Base-by-base conservation (phyloP, 2,797 vertebrate species). In the Macroramphosus scolopax region DNA sequence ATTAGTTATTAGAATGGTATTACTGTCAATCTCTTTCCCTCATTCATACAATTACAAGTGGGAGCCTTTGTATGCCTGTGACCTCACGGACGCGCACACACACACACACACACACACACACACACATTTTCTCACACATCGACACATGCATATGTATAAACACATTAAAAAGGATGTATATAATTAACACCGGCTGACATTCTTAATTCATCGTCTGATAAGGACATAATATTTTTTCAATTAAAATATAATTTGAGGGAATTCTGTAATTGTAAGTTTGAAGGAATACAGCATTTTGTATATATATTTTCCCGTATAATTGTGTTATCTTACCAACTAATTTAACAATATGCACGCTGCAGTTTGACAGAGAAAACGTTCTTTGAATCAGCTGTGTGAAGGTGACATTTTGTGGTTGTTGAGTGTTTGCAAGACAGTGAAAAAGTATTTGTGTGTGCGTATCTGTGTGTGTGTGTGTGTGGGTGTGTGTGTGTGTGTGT, bases 1-100 rank as follows among this genome's bases (percentile, higher is more conserved):
- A 90, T 89, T 88, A 88, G 85, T 89, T 90, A 90, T 90, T 89
- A 90, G 82, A 87, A 83, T 75, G 83, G 85, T 88, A 89, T 90
- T 86, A 87, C 80, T 88, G 80, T 87, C 88, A 88, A 83, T 88
- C 83, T 82, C 80, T 87, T 82, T 85, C 81, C 83, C 85, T 83
- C 85, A 80, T 83, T 83, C 82, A 59, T 77, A 86, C 77, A 75
- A 84, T 87, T 82, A 82, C 75, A 81, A 87, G 77, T 71, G 45
- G 68, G 69, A 66, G 72, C 68, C 72, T 81, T 83, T 83, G 81
- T 80, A 51, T 72, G 63, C 68, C 50, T 77, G 45, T 83, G 80
- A 84, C 80, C 81, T 66, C 64, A 45, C 51, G 25, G 59, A 49
- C 53, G 8, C 40, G 33, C 29, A n/a, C 18, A 14, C 37, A 17